Evolutionary conservation across 2,797 vertebrate species (phyloP).

Genomic region (Helarctos malayanus): DNA sequence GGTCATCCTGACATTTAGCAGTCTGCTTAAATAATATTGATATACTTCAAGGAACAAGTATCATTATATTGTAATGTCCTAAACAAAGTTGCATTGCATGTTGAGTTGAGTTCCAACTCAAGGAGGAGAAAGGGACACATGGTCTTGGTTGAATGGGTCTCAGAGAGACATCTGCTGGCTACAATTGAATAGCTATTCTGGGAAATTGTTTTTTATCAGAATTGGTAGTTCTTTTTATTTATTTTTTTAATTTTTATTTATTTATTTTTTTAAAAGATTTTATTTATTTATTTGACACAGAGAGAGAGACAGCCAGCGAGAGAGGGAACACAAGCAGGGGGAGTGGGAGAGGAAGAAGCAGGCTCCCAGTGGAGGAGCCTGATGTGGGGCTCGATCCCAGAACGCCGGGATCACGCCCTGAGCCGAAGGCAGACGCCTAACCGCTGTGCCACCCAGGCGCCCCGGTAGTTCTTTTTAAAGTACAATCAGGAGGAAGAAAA

Average conservation of each 20-base stretch:
- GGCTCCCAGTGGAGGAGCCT: too few relatives aligned
- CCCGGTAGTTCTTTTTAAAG: background rate
- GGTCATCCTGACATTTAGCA: slow-evolving; percentile 36
- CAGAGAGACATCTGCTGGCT: slow-evolving; percentile 84
- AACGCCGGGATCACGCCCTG: too few relatives aligned
- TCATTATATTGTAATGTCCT: background rate
- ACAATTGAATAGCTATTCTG: background rate
- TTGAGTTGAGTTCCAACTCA: background rate
- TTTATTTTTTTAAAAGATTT: too few relatives aligned
- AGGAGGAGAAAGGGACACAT: rapidly evolving
- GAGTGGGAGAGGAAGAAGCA: too few relatives aligned
- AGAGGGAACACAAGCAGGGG: too few relatives aligned
- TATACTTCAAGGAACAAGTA: background rate
- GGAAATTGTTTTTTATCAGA: background rate
- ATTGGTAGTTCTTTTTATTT: background rate
- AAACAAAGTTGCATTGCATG: background rate
- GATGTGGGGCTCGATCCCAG: too few relatives aligned
- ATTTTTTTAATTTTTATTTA: too few relatives aligned
- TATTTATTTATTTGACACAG: too few relatives aligned
- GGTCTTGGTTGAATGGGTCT: slow-evolving; percentile 36
- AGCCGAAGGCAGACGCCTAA: too few relatives aligned
- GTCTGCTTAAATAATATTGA: background rate
- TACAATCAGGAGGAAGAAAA: background rate
- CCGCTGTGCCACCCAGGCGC: too few relatives aligned
- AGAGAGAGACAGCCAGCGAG: too few relatives aligned